Percentiles rank a stretch among this genome's conserved stretches.
phyloP scores from a whole-genome alignment of 1,140 invertebrate genomes.

The Sitodiplosis mosellana region DNA sequence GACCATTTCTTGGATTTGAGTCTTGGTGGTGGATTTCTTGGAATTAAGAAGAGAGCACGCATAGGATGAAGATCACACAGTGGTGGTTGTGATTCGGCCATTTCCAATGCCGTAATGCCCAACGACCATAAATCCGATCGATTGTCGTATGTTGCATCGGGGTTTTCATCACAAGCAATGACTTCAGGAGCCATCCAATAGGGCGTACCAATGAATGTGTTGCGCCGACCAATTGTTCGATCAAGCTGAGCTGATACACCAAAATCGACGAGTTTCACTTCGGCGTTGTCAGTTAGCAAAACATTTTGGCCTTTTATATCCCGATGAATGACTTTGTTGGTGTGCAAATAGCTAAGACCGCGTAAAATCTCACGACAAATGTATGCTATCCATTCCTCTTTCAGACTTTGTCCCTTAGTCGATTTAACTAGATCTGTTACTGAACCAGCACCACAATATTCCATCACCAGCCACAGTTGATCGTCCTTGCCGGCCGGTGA shows the following conservation, averaged over 20 bases:
- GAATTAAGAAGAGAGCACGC: slow-evolving; percentile 95
- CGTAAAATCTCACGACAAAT: slow-evolving; percentile 94
- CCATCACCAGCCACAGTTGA: slow-evolving; percentile 99
- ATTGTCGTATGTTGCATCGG: slow-evolving; percentile 99
- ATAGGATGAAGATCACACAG: slow-evolving; percentile 98
- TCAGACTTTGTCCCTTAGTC: slow-evolving; percentile 91
- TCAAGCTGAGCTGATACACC: slow-evolving; percentile 98
- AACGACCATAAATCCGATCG: slow-evolving; percentile 96
- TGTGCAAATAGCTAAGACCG: slow-evolving; percentile 92
- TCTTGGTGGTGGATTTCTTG: slow-evolving; percentile 88
- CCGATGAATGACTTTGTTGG: slow-evolving; percentile 97
- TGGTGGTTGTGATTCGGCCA: slow-evolving; percentile 99
- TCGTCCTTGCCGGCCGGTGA: slow-evolving; percentile 97
- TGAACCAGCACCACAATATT: slow-evolving; percentile 97
- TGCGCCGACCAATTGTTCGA: slow-evolving; percentile 92
- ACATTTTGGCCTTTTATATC: slow-evolving; percentile 99
- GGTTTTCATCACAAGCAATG: slow-evolving; percentile 99
- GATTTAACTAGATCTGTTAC: slow-evolving; percentile 99
- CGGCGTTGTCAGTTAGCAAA: slow-evolving; percentile 95
- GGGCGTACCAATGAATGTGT: slow-evolving; percentile 97
- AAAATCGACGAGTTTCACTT: slow-evolving; percentile 99
- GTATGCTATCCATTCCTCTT: slow-evolving; percentile 99
- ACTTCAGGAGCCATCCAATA: slow-evolving; percentile 97
- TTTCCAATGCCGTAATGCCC: slow-evolving; percentile 97
- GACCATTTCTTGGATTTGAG: slow-evolving; percentile 98